These are phyloP conservation scores for Muschampia plurimacula DNA, from an alignment of 2,888 invertebrate genomes.

Conservation along the genomic window DNA sequence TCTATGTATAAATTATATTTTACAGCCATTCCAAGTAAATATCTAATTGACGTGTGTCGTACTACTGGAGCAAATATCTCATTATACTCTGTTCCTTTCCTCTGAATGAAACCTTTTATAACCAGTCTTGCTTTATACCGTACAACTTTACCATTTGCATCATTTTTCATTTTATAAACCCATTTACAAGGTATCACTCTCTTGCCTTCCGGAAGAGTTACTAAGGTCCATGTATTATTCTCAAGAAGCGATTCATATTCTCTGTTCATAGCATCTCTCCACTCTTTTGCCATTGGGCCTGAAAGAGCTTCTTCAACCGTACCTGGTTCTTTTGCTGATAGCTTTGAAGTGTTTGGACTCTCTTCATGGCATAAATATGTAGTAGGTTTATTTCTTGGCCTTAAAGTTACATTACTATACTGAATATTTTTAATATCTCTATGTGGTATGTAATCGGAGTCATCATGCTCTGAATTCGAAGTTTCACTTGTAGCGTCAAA, in stretches of 20 bases:
- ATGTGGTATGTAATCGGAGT: too few species aligned
- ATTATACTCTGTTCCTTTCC: conserved; percentile 38
- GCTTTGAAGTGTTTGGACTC: background rate
- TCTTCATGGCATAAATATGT: background rate
- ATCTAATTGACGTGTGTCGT: conserved; percentile 46
- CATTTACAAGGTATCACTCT: conserved; percentile 2
- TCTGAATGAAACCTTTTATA: conserved; percentile 31
- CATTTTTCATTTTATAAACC: background rate
- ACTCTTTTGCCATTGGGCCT: conserved; percentile 28
- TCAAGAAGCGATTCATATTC: conserved; percentile 34
- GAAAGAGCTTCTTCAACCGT: conserved; percentile 36
- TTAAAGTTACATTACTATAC: background rate
- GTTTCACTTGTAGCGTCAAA: background rate
- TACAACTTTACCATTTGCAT: background rate
- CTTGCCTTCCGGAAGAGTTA: conserved; percentile 36
- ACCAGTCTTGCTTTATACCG: conserved; percentile 11
- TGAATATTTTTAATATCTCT: too few species aligned
- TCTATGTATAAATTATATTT: conserved; percentile 33
- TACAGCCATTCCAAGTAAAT: conserved; percentile 39
- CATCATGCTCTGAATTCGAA: too few species aligned
- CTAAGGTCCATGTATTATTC: conserved; percentile 42
- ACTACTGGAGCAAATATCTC: conserved; percentile 46
- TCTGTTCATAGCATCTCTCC: conserved; percentile 39
- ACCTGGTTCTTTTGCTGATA: background rate
- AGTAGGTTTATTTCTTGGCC: background rate